Evolutionary conservation across 2,797 vertebrate species (phyloP).

Genomic region (Hybognathus amarus): DNA sequence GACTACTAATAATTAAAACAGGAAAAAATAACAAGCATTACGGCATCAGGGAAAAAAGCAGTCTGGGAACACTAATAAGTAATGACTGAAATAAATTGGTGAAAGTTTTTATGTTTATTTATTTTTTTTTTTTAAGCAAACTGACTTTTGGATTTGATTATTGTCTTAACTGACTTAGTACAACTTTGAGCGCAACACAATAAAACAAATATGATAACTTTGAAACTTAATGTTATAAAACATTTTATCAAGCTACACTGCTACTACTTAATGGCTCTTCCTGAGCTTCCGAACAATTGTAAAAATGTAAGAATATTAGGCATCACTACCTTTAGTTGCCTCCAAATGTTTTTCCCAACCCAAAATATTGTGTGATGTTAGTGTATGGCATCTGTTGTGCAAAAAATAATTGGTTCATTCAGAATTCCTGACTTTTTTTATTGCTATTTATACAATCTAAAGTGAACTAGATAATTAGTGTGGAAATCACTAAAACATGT

Average conservation of each 20-base stretch:
- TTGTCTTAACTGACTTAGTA: background rate
- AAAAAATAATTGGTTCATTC: background rate
- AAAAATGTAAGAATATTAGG: background rate
- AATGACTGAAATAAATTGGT: background rate
- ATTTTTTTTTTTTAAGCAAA: background rate
- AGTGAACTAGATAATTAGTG: constrained; percentile 48
- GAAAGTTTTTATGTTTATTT: no score
- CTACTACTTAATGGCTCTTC: background rate
- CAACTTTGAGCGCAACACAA: background rate
- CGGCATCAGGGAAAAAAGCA: background rate
- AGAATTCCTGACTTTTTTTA: constrained; percentile 7
- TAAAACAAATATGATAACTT: background rate
- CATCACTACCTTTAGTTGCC: background rate
- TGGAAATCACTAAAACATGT: constrained; percentile 52
- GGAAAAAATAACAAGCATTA: background rate
- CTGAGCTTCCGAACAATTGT: background rate
- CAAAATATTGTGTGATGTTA: background rate
- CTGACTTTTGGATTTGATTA: background rate
- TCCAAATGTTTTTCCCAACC: background rate
- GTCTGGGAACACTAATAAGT: background rate
- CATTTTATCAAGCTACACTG: background rate
- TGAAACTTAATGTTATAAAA: background rate
- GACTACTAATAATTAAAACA: background rate
- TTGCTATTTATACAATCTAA: constrained; percentile 4
- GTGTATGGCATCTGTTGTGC: background rate